Conservation (phyloP, 1,140 invertebrate genomes). For the Leptinotarsa lineolata region DNA sequence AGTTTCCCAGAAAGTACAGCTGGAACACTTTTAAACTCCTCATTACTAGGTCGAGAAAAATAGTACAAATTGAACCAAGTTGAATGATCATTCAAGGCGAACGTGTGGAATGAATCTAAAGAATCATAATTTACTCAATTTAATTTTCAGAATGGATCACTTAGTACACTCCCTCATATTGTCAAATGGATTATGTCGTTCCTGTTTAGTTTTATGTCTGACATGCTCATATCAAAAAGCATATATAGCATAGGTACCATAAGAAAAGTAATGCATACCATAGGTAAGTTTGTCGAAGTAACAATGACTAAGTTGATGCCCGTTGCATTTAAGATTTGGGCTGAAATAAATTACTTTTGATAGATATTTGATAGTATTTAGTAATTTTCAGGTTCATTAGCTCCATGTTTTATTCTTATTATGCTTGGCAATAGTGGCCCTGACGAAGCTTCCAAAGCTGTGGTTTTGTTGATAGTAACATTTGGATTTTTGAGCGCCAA, state of each 20-base stretch:
- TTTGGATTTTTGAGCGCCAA: not conserved
- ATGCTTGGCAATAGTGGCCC: not conserved
- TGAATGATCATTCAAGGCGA: too few species aligned
- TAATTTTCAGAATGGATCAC: conserved; percentile 68
- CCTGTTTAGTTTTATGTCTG: conserved; percentile 65
- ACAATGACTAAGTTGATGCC: too few species aligned
- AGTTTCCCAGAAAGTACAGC: too few species aligned
- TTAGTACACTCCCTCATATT: conserved; percentile 79
- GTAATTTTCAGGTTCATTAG: not conserved
- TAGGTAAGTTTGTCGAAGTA: conserved; percentile 58
- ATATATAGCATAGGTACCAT: conserved; percentile 59
- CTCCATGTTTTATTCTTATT: not conserved
- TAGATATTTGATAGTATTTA: too few species aligned
- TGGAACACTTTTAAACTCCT: too few species aligned
- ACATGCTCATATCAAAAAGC: conserved; percentile 63
- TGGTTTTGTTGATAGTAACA: not conserved
- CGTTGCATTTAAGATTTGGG: too few species aligned
- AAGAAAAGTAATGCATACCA: conserved; percentile 68
- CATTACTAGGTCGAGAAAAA: too few species aligned
- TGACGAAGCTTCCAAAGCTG: not conserved
- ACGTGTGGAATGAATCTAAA: too few species aligned
- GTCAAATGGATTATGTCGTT: conserved; percentile 71
- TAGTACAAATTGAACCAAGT: too few species aligned
- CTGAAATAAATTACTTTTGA: too few species aligned
- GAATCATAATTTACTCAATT: conserved; percentile 1